A percentile compares a stretch with the other conserved stretches of the same genome.
These are phyloP conservation scores for Cettia cetti DNA, from an alignment of 2,113 vertebrate genomes.

Conservation along the genomic window DNA sequence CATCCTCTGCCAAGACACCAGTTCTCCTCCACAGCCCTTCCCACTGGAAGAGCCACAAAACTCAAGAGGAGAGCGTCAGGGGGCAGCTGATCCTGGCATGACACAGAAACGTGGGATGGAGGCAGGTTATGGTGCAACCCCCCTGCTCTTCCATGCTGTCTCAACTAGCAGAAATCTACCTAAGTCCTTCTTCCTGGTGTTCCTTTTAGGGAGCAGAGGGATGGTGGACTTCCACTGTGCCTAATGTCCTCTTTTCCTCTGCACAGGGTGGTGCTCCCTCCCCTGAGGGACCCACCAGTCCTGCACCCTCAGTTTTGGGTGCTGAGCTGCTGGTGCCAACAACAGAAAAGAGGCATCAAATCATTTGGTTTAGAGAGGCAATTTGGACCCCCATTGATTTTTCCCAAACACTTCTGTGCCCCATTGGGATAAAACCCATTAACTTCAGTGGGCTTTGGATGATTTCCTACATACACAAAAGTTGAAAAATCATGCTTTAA, in stretches of 20 bases:
- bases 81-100: neutral
- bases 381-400: neutral
- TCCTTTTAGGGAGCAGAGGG: neutral
- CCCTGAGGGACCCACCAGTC: neutral
- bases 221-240: neutral
- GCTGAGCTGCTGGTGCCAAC: neutral
- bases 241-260: neutral
- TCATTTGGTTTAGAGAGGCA: neutral
- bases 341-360: neutral
- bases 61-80: neutral
- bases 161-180: neutral
- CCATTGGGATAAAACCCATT: neutral
- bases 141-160: fast-evolving
- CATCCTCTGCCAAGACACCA: neutral
- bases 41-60: neutral
- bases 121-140: neutral
- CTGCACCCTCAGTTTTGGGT: neutral
- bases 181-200: neutral
- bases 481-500: neutral
- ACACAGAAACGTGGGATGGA: neutral
- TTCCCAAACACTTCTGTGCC: slow-evolving; percentile 11
- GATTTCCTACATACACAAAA: slow-evolving; percentile 23
- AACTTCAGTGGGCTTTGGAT: slow-evolving; percentile 39
- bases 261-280: neutral
- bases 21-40: neutral